Evolutionary conservation across 30 jellyfish, hydroid and myxozoan species (phyloP), one percentile per base, ranked within the genome.

Genomic region (Cassiopea xamachana): DNA sequence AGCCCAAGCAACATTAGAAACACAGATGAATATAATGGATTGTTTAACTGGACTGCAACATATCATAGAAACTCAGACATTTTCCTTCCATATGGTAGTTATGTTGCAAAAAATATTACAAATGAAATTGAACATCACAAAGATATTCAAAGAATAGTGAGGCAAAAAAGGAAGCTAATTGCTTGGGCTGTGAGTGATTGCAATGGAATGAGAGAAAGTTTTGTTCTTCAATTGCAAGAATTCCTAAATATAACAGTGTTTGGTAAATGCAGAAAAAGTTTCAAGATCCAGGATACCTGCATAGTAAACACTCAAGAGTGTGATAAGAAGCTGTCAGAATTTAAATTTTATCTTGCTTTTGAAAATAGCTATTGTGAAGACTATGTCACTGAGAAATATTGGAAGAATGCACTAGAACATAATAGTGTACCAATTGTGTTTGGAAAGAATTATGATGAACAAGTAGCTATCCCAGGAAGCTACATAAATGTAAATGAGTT

Each of bases 31-130:
- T 96, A 90, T 59, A 84, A 91, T 82, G 93, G 96, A 43, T 49
- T 92, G 10, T 96, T 96, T 82, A 96, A 96, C 62, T 96, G 99
- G 99, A 96, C 99, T 27, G 96, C 96, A 90, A 92, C 97, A 13
- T 96, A 92, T 73, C 86, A 86, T 73, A 93, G 95, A 43, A 77
- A 70, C 50, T 92, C 99, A 18, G 99, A 96, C 70, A 85, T 96
- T 59, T 82, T 92, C 69, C 87, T 87, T 68, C 98, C 99, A 7
- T 96, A 96, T 85, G 95, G 87, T 60, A 60, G 77, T 13, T 92
- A 87, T 71, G 77, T 78, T 2, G 15, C 46, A 44, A 10, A 39
- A 27, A 67, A 50, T 2, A 77, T 1, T 6, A 43, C 55, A 27
- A 59, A 17, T n/a, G 8, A 19, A 1, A 1, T 46, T 1, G 67